A percentile compares a stretch with the other conserved stretches of the same genome.
Conservation (phyloP, 2,113 vertebrate genomes). For the Grallaria varia region DNA sequence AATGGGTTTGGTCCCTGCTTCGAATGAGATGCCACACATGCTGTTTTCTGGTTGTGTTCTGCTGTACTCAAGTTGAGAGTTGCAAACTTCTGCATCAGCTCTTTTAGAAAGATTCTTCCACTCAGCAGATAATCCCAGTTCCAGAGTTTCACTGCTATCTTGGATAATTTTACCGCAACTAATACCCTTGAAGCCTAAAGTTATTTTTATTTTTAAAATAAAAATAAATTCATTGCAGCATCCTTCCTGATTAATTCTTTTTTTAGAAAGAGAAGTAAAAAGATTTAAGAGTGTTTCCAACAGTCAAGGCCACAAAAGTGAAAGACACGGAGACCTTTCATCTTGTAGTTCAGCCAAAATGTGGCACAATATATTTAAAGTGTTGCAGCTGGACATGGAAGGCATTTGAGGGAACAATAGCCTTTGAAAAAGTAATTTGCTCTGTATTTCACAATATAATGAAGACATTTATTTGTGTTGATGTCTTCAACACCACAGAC, state of each 20-base stretch:
- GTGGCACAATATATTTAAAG: not conserved
- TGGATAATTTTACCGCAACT: not conserved
- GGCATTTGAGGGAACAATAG: not conserved
- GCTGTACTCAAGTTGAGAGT: not conserved
- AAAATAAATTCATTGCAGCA: not conserved
- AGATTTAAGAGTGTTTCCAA: not conserved
- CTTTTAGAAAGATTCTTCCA: not conserved
- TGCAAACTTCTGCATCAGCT: not conserved
- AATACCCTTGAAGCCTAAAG: not conserved
- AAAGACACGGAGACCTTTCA: not conserved
- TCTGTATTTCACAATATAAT: not conserved
- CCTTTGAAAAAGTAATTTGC: slow-evolving; percentile 13
- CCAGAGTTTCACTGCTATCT: not conserved
- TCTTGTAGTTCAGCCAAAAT: slow-evolving; percentile 1
- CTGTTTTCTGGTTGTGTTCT: not conserved
- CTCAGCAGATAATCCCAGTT: not conserved
- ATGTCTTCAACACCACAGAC: not conserved
- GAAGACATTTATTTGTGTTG: slow-evolving; percentile 4
- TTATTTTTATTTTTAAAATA: not conserved
- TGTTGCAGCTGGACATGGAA: not conserved
- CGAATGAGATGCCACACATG: not conserved
- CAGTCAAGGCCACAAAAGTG: not conserved
- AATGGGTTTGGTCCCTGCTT: not conserved
- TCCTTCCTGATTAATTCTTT: not conserved
- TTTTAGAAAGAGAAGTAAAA: not conserved